Base-by-base conservation (phyloP, 2,888 invertebrate species). In the Thecocarcelia acutangulata region DNA sequence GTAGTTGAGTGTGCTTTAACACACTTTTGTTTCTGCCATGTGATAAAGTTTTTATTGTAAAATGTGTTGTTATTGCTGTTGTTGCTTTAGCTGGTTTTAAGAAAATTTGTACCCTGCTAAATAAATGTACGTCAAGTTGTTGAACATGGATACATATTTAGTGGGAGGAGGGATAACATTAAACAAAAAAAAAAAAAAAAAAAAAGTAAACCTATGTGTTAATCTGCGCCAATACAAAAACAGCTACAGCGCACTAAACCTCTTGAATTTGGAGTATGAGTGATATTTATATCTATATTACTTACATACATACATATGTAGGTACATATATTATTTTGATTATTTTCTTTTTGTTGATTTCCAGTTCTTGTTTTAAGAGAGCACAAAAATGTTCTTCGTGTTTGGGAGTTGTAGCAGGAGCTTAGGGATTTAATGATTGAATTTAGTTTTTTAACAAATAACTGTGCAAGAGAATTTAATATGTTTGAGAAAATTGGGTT, bases 211-310 rank as follows among this genome's bases (percentile, higher is more conserved):
- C 84, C 80, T 77, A 73, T 77, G 72, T 84, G 85, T 85, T 87
- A 86, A 87, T 87, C 88, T 85, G 82, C 84, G 82, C 86, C 85
- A 87, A 86, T 86, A 84, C 85, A 74, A 66, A 76, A 79, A 77
- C 83, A 64, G 82, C 82, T 82, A 75, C 78, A 82, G 82, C 82
- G 82, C 82, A 82, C 82, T 76, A 80, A 83, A 74, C 78, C 78
- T 78, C 78, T 66, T 68, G 40, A 59, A 52, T 66, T 44, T 56
- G 37, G 42, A 66, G 72, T 68, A 72, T 59, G 46, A 76, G 61
- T 76, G 33, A 66, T 68, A 48, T 80, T 73, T 75, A 44, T 58
- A n/a, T 63, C 61, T 37, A 48, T 40, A 33, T 56, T 58, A n/a
- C n/a, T n/a, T n/a, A n/a, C n/a, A n/a, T n/a, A n/a, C n/a, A n/a